A percentile compares a stretch with the other conserved stretches of the same genome.
These are phyloP conservation scores for Troglohyphantes excavatus DNA, from an alignment of 2,888 invertebrate genomes.

Conservation along the genomic window DNA sequence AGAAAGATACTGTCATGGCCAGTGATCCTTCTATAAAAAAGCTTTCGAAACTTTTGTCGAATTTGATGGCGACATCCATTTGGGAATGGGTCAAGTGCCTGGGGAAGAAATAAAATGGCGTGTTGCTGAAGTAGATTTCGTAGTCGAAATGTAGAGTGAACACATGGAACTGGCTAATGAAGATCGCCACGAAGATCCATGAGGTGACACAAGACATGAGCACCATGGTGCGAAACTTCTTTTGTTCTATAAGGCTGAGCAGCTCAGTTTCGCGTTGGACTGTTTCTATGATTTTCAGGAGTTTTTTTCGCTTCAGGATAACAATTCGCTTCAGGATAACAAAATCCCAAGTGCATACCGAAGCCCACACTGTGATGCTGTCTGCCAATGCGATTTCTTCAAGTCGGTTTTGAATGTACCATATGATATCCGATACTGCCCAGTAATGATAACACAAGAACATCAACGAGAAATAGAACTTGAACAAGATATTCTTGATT, in stretches of 20 bases:
- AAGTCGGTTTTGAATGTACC: slow-evolving; percentile 42
- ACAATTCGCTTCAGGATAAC: slow-evolving; percentile 12
- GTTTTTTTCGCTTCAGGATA: neutral
- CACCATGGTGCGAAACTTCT: neutral
- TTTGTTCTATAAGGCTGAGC: neutral
- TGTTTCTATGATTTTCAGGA: neutral
- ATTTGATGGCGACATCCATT: neutral
- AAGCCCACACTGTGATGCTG: slow-evolving; percentile 53
- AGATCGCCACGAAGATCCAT: slow-evolving; percentile 23
- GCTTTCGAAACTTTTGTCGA: slow-evolving; percentile 15
- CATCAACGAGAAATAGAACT: neutral
- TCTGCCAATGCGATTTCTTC: slow-evolving; percentile 49
- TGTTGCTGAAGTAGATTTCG: slow-evolving; percentile 26
- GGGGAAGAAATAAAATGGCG: slow-evolving; percentile 7
- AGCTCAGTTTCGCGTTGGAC: slow-evolving; percentile 38
- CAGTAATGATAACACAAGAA: slow-evolving; percentile 42
- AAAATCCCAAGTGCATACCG: slow-evolving; percentile 53
- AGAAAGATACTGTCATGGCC: slow-evolving; percentile 38
- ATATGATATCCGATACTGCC: slow-evolving; percentile 41
- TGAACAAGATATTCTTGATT: neutral
- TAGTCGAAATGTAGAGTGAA: neutral
- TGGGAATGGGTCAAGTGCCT: neutral
- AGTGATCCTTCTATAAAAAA: slow-evolving; percentile 54
- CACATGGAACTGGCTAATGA: neutral
- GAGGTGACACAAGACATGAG: neutral